A percentile compares a stretch with the other conserved stretches of the same genome.
phyloP scores from a whole-genome alignment of 1,140 invertebrate genomes.

The Steinernema khuongi region DNA sequence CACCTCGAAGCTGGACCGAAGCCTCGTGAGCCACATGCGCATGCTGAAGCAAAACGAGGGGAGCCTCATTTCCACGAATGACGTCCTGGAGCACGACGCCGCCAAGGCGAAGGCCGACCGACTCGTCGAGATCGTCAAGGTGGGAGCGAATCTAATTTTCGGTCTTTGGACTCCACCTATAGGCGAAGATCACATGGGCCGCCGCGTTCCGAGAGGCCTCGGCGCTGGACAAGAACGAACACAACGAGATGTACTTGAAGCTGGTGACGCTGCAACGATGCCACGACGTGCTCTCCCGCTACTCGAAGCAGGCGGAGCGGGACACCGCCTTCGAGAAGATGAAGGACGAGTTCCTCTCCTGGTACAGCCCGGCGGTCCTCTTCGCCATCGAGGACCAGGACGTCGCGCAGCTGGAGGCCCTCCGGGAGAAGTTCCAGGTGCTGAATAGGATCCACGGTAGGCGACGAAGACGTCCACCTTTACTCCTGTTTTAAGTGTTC shows the following conservation, averaged over 20 bases:
- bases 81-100: slow-evolving; percentile 44
- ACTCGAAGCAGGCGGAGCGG: slow-evolving; percentile 25
- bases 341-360: slow-evolving; percentile 44
- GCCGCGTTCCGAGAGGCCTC: slow-evolving; percentile 35
- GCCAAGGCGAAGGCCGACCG: slow-evolving; percentile 43
- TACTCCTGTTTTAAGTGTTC: slow-evolving; percentile 40
- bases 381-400: slow-evolving; percentile 42
- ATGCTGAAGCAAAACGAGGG: slow-evolving; percentile 46
- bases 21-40: slow-evolving; percentile 43
- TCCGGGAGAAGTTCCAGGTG: slow-evolving; percentile 38
- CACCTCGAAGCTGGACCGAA: slow-evolving; percentile 37
- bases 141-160: slow-evolving; percentile 9
- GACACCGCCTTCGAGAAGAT: slow-evolving; percentile 36
- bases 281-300: slow-evolving; percentile 33
- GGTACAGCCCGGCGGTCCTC: slow-evolving; percentile 44
- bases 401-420: slow-evolving; percentile 37
- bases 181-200: slow-evolving; percentile 44
- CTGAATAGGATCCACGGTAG: slow-evolving; percentile 27
- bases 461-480: slow-evolving; percentile 7
- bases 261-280: slow-evolving; percentile 44
- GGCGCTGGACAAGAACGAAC: slow-evolving; percentile 33
- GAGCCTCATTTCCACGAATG: slow-evolving; percentile 35
- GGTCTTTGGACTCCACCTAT: slow-evolving; percentile 26
- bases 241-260: slow-evolving; percentile 37
- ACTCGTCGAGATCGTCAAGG: slow-evolving; percentile 42